Percentiles rank a stretch among this genome's conserved stretches.
phyloP scores from a whole-genome alignment of 2,113 vertebrate genomes.

The Mystacornis crossleyi region DNA sequence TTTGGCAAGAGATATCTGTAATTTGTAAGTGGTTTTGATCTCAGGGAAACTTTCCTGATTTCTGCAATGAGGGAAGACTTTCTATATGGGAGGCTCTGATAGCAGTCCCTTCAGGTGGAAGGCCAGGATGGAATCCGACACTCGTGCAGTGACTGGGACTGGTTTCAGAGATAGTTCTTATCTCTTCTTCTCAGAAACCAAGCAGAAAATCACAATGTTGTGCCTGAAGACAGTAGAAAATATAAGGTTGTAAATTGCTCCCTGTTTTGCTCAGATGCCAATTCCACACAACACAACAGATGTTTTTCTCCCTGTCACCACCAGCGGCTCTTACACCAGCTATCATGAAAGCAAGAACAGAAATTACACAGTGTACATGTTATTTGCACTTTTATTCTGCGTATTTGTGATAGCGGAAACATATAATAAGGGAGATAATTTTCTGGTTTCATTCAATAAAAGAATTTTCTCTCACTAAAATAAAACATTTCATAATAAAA shows the following conservation, averaged over 20 bases:
- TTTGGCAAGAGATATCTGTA: neutral
- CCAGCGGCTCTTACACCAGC: neutral
- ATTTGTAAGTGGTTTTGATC: neutral
- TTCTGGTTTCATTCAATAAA: neutral
- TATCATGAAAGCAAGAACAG: neutral
- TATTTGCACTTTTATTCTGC: neutral
- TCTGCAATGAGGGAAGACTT: neutral
- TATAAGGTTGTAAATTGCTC: neutral
- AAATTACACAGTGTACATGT: neutral
- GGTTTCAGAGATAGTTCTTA: neutral
- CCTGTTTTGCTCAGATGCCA: neutral
- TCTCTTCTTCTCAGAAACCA: neutral
- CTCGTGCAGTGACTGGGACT: neutral
- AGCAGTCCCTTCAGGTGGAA: neutral
- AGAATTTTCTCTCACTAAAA: neutral
- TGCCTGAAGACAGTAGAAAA: neutral
- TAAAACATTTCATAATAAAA: neutral
- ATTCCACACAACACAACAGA: neutral
- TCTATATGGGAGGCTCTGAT: neutral
- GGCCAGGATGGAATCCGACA: neutral
- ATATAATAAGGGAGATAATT: neutral
- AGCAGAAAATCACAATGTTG: constrained; percentile 11
- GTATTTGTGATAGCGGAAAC: neutral
- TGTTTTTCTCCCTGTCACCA: neutral
- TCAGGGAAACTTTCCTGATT: neutral